These are phyloP conservation scores for Drosophila borborema DNA, from an alignment of 2,888 invertebrate species.

Conservation along the genomic window DNA sequence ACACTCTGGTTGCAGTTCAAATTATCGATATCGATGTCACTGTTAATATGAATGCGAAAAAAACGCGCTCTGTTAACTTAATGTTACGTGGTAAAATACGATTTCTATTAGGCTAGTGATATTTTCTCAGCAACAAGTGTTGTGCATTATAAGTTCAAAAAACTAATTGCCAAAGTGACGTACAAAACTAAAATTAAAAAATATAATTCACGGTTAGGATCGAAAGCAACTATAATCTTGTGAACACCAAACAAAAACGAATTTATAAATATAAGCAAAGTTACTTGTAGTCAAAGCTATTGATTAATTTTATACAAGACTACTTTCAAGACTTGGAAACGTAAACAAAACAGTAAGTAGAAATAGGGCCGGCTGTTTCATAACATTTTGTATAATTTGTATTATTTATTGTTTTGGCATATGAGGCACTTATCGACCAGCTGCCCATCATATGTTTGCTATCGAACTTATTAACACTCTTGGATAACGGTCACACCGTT, in stretches of 20 bases:
- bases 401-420: conserved; percentile 12
- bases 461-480: conserved; percentile 23
- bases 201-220: neutral
- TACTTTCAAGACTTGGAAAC: conserved; percentile 1
- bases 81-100: conserved; percentile 37
- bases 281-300: conserved; percentile 10
- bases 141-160: conserved; percentile 14
- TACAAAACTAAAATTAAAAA: neutral
- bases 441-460: conserved; percentile 40
- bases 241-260: conserved; percentile 22
- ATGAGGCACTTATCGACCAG: conserved; percentile 18
- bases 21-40: conserved; percentile 35
- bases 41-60: conserved; percentile 27
- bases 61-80: conserved; percentile 47
- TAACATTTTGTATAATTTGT: conserved; percentile 44
- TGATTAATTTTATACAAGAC: conserved; percentile 14
- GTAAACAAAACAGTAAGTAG: conserved; percentile 38
- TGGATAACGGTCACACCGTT: conserved; percentile 45
- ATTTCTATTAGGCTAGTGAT: conserved; percentile 26
- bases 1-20: neutral
- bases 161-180: neutral
- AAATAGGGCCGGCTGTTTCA: conserved; percentile 50
- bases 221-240: conserved; percentile 2
- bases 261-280: conserved; percentile 34
- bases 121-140: conserved; percentile 25